phyloP scores from a whole-genome alignment of 2,888 invertebrate genomes.

The Stenchaetothrips biformis region DNA sequence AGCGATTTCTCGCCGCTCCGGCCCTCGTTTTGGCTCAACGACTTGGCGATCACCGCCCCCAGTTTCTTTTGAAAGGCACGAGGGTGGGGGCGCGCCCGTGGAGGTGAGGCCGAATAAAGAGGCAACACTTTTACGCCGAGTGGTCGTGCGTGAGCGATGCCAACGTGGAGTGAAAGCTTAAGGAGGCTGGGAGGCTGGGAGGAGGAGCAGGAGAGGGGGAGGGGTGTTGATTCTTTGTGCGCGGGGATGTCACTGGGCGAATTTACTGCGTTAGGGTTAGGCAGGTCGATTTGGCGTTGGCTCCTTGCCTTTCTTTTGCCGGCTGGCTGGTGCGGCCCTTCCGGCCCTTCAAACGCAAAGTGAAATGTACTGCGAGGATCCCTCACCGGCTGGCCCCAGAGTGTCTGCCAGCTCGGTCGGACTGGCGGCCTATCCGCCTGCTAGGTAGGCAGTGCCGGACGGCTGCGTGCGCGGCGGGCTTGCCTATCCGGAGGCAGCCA shows the following conservation, averaged over 20 bases:
- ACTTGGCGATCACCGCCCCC: too few relatives aligned
- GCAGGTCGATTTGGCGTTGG: neutral
- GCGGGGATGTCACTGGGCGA: neutral
- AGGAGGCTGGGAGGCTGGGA: neutral
- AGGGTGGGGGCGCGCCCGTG: neutral
- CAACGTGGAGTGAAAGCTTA: neutral
- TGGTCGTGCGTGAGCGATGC: neutral
- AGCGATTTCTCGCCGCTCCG: too few relatives aligned
- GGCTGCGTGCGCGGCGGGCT: neutral
- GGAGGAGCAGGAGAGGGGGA: neutral
- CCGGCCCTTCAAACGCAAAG: neutral
- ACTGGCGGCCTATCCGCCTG: neutral
- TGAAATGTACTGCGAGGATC: neutral
- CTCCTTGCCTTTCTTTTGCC: neutral
- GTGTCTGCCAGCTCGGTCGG: neutral
- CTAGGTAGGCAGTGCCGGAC: neutral
- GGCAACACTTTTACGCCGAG: neutral
- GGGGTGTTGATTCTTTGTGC: neutral
- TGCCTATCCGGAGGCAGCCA: neutral
- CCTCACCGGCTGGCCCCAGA: neutral
- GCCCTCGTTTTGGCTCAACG: too few relatives aligned
- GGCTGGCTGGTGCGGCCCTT: neutral
- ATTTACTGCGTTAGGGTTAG: slow-evolving; percentile 3
- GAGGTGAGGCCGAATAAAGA: slow-evolving; percentile 16
- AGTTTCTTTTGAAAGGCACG: neutral